phyloP scores from a whole-genome alignment of 2,888 invertebrate genomes.

The Ichneumoninae sp. region DNA sequence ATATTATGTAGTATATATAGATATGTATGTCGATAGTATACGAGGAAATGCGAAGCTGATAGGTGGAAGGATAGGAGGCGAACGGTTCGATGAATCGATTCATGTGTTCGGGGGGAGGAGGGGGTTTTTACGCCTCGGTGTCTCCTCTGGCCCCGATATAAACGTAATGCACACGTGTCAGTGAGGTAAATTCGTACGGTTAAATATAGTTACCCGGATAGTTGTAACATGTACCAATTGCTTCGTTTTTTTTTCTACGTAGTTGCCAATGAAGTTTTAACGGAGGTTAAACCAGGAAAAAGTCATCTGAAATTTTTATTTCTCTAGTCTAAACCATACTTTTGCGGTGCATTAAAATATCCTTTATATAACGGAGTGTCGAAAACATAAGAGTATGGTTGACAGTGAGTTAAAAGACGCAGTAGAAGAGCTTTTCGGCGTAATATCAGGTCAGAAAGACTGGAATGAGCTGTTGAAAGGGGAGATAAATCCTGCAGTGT shows the following conservation, averaged over 20 bases:
- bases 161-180: not conserved
- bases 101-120: slow-evolving; percentile 13
- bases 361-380: too few relatives aligned
- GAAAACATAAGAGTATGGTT: too few relatives aligned
- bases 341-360: too few relatives aligned
- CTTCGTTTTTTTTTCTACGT: not conserved
- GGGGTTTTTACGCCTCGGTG: slow-evolving; percentile 38
- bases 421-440: too few relatives aligned
- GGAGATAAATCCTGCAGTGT: too few relatives aligned
- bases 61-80: slow-evolving; percentile 23
- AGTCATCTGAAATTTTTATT: not conserved
- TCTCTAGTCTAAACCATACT: too few relatives aligned
- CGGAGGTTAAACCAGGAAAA: not conserved
- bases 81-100: slow-evolving; percentile 63
- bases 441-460: too few relatives aligned
- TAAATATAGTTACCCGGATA: slow-evolving; percentile 38
- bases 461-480: too few relatives aligned
- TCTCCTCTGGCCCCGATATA: slow-evolving; percentile 32
- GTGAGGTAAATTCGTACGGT: slow-evolving; percentile 9
- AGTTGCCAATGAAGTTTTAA: not conserved
- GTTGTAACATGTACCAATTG: slow-evolving; percentile 18
- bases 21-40: slow-evolving; percentile 31
- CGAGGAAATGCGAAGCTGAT: slow-evolving; percentile 54
- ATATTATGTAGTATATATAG: slow-evolving; percentile 13
- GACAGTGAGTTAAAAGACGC: too few relatives aligned